Evolutionary conservation across 2,113 vertebrate genomes (phyloP).

Genomic region (Irena cyanogastra): DNA sequence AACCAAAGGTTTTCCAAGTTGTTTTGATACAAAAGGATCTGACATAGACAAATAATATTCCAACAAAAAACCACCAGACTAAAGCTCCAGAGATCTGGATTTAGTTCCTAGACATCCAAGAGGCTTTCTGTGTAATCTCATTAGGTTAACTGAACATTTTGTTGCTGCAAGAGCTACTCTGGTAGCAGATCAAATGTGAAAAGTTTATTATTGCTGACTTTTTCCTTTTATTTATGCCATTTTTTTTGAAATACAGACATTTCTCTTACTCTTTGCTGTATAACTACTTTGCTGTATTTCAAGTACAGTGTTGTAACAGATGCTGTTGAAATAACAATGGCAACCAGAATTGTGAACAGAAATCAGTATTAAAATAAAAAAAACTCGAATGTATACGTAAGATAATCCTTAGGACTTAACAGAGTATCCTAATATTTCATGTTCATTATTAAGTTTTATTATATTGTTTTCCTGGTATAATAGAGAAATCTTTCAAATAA

Average conservation of each 20-base stretch:
- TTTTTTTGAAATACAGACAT: not conserved
- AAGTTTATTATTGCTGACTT: not conserved
- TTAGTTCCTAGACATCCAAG: not conserved
- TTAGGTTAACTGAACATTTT: not conserved
- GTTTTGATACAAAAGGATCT: not conserved
- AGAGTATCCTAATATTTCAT: not conserved
- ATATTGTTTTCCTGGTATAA: not conserved
- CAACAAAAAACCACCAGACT: not conserved
- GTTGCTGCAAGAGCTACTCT: not conserved
- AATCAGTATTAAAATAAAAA: not conserved
- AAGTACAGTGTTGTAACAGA: not conserved
- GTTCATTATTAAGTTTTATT: not conserved
- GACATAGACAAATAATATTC: not conserved
- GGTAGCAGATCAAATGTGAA: not conserved
- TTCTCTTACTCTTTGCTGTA: not conserved
- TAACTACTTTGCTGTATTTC: not conserved
- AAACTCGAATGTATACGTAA: not conserved
- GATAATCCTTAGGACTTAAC: not conserved
- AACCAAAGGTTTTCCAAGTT: not conserved
- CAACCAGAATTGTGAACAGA: not conserved
- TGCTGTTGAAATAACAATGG: not conserved
- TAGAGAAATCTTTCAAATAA: not conserved
- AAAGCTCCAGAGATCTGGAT: not conserved
- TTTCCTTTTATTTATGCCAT: not conserved
- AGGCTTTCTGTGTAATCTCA: not conserved